phyloP scores from a whole-genome alignment of 1,140 invertebrate species.

The Ganaspis sp. region DNA sequence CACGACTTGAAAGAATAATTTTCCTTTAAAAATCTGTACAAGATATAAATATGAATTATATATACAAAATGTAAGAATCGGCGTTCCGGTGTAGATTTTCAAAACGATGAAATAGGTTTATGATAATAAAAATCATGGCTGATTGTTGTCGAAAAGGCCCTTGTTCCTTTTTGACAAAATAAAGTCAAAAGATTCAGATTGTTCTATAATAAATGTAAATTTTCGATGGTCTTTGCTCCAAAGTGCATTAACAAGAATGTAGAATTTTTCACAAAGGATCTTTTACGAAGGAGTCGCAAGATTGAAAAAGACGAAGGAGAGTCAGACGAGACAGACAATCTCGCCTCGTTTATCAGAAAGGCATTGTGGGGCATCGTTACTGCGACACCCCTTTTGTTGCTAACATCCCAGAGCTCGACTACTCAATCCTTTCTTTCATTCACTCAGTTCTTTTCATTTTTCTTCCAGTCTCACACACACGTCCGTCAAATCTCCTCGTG shows the following conservation, averaged over 20 bases:
- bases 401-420: constrained; percentile 69
- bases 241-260: constrained; percentile 21
- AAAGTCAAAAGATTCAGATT: too few species aligned
- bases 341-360: constrained; percentile 64
- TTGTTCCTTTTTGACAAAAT: too few species aligned
- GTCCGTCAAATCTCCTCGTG: constrained; percentile 48
- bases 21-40: too few species aligned
- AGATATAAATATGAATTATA: too few species aligned
- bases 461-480: constrained; percentile 57
- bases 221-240: neutral
- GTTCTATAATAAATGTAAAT: too few species aligned
- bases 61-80: too few species aligned
- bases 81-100: too few species aligned
- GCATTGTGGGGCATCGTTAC: constrained; percentile 69
- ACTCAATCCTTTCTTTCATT: constrained; percentile 75
- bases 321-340: constrained; percentile 56
- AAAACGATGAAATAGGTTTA: too few species aligned
- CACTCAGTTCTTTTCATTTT: constrained; percentile 67
- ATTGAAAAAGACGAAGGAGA: constrained; percentile 17
- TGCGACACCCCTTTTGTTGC: constrained; percentile 74
- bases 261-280: neutral
- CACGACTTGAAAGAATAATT: too few species aligned
- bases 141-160: too few species aligned
- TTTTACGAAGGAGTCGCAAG: constrained; percentile 5
- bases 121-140: too few species aligned